Conservation (phyloP, 2,888 invertebrate genomes). For the Philhelius pedissequus region DNA sequence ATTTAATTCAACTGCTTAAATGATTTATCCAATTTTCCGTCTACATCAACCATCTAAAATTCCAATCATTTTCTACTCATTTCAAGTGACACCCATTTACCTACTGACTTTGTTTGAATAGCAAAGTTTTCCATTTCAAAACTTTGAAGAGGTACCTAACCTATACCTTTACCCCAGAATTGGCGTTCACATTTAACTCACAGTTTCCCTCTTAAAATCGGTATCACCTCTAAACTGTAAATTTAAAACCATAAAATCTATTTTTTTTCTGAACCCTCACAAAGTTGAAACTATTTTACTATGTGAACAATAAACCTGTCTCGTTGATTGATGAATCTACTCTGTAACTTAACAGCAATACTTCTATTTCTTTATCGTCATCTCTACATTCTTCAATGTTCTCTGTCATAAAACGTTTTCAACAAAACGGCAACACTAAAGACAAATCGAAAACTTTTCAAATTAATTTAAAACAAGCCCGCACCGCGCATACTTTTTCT, state of each 20-base stretch:
- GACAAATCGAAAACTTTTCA: constrained; percentile 59
- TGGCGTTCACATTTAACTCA: background rate
- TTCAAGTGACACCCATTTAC: constrained; percentile 39
- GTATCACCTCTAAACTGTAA: constrained; percentile 38
- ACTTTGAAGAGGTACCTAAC: background rate
- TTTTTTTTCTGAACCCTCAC: background rate
- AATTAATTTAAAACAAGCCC: constrained; percentile 61
- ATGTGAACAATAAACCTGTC: constrained; percentile 62
- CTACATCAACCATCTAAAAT: constrained; percentile 2
- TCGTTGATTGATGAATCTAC: constrained; percentile 62
- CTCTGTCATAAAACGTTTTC: constrained; percentile 58
- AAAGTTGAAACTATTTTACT: constrained; percentile 62
- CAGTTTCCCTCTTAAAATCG: background rate
- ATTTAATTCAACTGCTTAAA: constrained; percentile 2
- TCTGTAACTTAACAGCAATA: background rate
- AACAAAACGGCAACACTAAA: constrained; percentile 10
- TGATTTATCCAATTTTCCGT: constrained; percentile 10
- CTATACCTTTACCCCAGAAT: too few relatives aligned
- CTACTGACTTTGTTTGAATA: constrained; percentile 34
- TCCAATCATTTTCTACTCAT: constrained; percentile 35
- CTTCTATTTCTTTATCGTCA: background rate
- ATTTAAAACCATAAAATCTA: constrained; percentile 49
- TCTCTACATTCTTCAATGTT: background rate
- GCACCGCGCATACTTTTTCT: constrained; percentile 30
- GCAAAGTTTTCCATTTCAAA: constrained; percentile 1